A percentile compares a stretch with the other conserved stretches of the same genome.
These are phyloP conservation scores for Hemichromis elongatus DNA, from an alignment of 2,113 vertebrate species.

Conservation along the genomic window DNA sequence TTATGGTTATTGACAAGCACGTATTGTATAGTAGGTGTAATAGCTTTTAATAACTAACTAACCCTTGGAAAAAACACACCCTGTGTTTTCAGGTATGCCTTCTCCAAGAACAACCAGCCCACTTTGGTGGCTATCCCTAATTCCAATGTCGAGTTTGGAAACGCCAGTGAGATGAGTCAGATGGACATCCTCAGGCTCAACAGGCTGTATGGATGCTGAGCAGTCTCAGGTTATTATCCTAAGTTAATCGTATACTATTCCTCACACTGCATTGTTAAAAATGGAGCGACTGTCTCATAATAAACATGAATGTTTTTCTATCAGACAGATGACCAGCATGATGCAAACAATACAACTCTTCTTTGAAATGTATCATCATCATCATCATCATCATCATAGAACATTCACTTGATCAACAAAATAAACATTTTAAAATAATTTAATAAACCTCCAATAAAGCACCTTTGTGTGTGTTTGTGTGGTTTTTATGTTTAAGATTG, in stretches of 20 bases:
- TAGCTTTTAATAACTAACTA: background rate
- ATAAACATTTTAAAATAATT: background rate
- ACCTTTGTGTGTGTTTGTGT: background rate
- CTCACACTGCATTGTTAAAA: background rate
- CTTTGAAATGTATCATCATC: background rate
- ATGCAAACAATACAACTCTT: background rate
- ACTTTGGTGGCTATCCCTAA: slow-evolving; percentile 38
- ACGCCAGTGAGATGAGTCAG: slow-evolving; percentile 18
- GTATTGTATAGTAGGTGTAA: background rate
- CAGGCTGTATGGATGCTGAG: slow-evolving; percentile 33
- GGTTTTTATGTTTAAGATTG: background rate
- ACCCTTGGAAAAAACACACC: background rate
- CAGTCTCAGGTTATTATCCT: background rate
- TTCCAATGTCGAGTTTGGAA: slow-evolving; percentile 12
- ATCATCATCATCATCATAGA: too few species aligned
- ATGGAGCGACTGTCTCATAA: background rate
- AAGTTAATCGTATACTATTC: background rate
- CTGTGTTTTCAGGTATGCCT: slow-evolving; percentile 22
- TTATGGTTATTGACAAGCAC: background rate
- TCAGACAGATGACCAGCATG: background rate
- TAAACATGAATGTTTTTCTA: background rate
- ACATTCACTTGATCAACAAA: background rate
- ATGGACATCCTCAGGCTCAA: slow-evolving; percentile 40
- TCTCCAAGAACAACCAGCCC: slow-evolving; percentile 32
- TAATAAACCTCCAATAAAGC: background rate